Evolutionary conservation across 2,797 vertebrate species (phyloP), one percentile per base, ranked within the genome.

Genomic region (Muscicapa striata): DNA sequence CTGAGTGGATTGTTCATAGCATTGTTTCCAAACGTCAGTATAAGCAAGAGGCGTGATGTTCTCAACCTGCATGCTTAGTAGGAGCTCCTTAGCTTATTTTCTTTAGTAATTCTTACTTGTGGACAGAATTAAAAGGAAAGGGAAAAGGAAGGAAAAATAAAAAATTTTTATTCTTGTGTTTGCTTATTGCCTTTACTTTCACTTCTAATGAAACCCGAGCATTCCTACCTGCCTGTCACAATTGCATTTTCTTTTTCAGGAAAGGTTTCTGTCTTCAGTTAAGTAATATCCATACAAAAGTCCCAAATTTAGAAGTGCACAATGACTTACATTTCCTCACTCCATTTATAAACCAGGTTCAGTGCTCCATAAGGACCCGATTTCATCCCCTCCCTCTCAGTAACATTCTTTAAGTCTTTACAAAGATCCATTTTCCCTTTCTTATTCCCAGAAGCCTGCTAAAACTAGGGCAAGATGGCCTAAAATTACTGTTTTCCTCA

Each of bases 401-500:
- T 87, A 78, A 87, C 93, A 96, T 93, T 94, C 94, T 91, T 94
- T 78, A 87, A 85, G 75, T 74, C 93, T 95, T 82, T 87, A 95
- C 87, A 93, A 96, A 91, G 84, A 97, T 93, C 93, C 84, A 94
- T 95, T 97, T 96, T 90, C 84, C 95, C 78, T 92, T 94, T 73
- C 63, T 91, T 95, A 97, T 96, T 97, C 95, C 96, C 97, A 97
- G 70, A 94, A 95, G 93, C 74, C 94, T 90, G 67, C 16, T 86
- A 95, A 97, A 97, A 95, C 95, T 97, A 97, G 94, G 95, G 77
- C 95, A 97, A 92, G 61, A 43, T 91, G 78, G 87, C 90, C 94
- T 94, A 95, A 94, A 97, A 96, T 93, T 94, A 95, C 81, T 52
- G 38, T 90, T 97, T 97, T 87, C 92, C 96, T 94, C 90, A 89